phyloP scores from a whole-genome alignment of 2,888 invertebrate species.

The Melanargia galathea region DNA sequence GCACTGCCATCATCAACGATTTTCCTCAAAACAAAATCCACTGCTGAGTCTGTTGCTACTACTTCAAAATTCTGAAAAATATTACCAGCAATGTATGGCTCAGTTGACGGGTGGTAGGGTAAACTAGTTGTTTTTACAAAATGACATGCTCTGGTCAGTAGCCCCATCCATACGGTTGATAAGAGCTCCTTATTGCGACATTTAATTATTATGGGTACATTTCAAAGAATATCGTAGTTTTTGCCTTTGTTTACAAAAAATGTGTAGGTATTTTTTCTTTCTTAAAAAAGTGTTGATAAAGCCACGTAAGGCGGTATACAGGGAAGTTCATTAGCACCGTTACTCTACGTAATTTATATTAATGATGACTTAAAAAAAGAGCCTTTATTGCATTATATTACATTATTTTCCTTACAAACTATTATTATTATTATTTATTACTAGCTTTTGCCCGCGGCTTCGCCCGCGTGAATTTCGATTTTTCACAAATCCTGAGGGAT shows the following conservation, averaged over 20 bases:
- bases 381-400: too few species aligned
- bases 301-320: background rate
- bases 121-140: slow-evolving; percentile 41
- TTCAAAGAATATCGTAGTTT: slow-evolving; percentile 58
- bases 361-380: background rate
- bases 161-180: slow-evolving; percentile 61
- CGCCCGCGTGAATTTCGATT: too few species aligned
- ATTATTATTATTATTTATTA: too few species aligned
- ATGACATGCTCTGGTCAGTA: slow-evolving; percentile 57
- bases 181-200: slow-evolving; percentile 62
- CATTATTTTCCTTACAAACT: too few species aligned
- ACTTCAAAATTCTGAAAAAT: background rate
- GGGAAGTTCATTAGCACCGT: background rate
- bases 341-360: background rate
- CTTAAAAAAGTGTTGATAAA: background rate
- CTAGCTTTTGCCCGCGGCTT: too few species aligned
- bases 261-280: background rate
- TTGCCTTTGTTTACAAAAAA: slow-evolving; percentile 37
- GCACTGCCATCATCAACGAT: slow-evolving; percentile 33
- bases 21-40: slow-evolving; percentile 39
- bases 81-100: slow-evolving; percentile 34
- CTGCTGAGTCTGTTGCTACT: slow-evolving; percentile 34
- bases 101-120: slow-evolving; percentile 3
- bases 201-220: slow-evolving; percentile 73
- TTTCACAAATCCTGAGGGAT: too few species aligned